These are phyloP conservation scores for Paragorgia papillata DNA, from an alignment of 92 coral and sea anemone genomes.

Conservation along the genomic window DNA sequence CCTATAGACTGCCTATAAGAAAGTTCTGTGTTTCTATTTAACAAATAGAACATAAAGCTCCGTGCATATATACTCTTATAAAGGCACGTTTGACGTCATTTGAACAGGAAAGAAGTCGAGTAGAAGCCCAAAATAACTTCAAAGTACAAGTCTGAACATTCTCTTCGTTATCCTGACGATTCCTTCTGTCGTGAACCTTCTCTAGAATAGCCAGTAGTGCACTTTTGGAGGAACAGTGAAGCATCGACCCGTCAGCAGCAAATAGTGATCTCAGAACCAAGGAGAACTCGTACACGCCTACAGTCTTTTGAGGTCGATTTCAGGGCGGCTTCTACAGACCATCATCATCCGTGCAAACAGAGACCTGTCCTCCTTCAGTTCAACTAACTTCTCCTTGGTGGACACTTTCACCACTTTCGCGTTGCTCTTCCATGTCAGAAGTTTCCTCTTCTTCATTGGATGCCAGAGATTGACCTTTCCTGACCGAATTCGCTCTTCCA, in stretches of 20 bases:
- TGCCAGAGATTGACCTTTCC: slow-evolving; percentile 16
- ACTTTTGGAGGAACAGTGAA: no score
- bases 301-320: slow-evolving; percentile 53
- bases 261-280: slow-evolving; percentile 62
- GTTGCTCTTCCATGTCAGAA: slow-evolving; percentile 40
- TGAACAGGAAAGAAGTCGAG: no score
- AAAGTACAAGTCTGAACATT: no score
- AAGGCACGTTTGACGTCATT: no score
- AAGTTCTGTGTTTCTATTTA: no score
- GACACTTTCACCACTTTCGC: slow-evolving; percentile 52
- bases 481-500: slow-evolving; percentile 52
- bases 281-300: slow-evolving; percentile 47
- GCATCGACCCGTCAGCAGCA: slow-evolving; percentile 59
- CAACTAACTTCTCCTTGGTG: slow-evolving; percentile 25
- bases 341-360: slow-evolving; percentile 60
- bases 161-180: not conserved
- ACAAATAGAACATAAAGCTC: no score
- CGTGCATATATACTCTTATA: no score
- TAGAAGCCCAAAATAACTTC: no score
- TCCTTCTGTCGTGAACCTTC: slow-evolving; percentile 38
- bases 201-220: slow-evolving; percentile 62
- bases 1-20: no score
- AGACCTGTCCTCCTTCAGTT: slow-evolving; percentile 54
- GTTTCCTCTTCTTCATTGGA: slow-evolving; percentile 61
- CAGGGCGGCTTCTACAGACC: slow-evolving; percentile 63